Base-by-base conservation (phyloP, 2,888 invertebrate genomes). In the Tortrix viridana region DNA sequence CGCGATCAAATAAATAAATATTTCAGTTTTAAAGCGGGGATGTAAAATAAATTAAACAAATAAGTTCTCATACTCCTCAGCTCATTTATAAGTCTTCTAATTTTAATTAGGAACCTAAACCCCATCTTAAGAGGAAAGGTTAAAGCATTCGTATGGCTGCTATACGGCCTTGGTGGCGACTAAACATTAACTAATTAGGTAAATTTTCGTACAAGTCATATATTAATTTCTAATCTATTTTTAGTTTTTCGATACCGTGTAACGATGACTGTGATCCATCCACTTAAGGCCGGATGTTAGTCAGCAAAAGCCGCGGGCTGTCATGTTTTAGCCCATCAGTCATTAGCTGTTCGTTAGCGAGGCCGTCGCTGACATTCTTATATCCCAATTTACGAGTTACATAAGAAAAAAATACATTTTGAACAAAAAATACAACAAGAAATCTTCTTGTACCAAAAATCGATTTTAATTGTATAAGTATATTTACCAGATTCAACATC, bases 261-360 rank as follows among this genome's bases (percentile, higher is more conserved):
- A 53, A 60, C 54, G 44, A 50, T 53, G 47, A 44, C 53, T 37
- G 72, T 72, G 77, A 67, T 74, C 84, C 81, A 86, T 85, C 88
- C 88, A 88, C 88, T 90, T 88, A 84, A 71, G 70, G 68, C 75
- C 88, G 90, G 90, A 90, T 73, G 74, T 90, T 87, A 89, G 74
- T 79, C 81, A 81, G 86, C 90, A 75, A 64, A 80, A 82, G 67
- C 56, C 38, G 26, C 55, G 23, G 41, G 50, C 43, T 46, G 47
- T n/a, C n/a, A 16, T 23, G 14, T 58, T 61, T 63, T 58, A n/a
- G 63, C 43, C 52, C 38, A 53, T 63, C 63, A 63, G 57, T 63
- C 63, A 63, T 63, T 63, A 63, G 22, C 46, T 46, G 19, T 58
- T 62, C 56, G 38, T 62, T 57, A 62, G 50, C 50, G 16, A 53